These are phyloP conservation scores for Aurelia sp. DNA, from an alignment of 30 jellyfish, hydroid and myxozoan genomes.

Conservation along the genomic window DNA sequence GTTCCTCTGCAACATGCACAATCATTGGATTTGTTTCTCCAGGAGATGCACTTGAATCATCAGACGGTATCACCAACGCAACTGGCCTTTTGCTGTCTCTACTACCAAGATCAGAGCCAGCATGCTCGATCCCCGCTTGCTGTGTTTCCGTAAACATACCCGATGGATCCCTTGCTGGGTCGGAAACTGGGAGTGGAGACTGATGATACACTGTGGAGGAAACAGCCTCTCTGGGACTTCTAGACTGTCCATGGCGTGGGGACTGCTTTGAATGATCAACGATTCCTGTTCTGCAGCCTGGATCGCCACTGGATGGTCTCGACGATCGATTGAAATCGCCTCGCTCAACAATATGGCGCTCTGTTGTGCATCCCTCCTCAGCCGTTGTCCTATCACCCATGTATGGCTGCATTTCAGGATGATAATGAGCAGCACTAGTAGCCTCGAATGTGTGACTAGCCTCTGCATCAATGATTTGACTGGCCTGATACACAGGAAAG, in stretches of 20 bases:
- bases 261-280: not conserved
- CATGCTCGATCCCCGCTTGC: not conserved
- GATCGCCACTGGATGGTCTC: not conserved
- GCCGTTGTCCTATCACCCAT: not conserved
- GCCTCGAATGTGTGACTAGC: not conserved
- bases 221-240: not conserved
- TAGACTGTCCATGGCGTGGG: not conserved
- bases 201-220: no score
- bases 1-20: constrained; percentile 11
- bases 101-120: not conserved
- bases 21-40: not conserved
- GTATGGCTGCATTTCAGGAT: not conserved
- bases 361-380: no score
- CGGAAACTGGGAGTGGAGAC: no score
- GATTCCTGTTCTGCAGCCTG: not conserved
- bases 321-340: not conserved
- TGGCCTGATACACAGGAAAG: not conserved
- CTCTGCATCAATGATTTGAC: not conserved
- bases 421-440: not conserved
- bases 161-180: no score
- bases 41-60: not conserved
- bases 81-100: not conserved
- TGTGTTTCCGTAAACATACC: not conserved
- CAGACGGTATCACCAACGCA: constrained; percentile 15
- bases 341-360: no score